Evolutionary conservation across 2,888 invertebrate species (phyloP), one percentile per base, ranked within the genome.

Genomic region (Cryptus viduatorius): DNA sequence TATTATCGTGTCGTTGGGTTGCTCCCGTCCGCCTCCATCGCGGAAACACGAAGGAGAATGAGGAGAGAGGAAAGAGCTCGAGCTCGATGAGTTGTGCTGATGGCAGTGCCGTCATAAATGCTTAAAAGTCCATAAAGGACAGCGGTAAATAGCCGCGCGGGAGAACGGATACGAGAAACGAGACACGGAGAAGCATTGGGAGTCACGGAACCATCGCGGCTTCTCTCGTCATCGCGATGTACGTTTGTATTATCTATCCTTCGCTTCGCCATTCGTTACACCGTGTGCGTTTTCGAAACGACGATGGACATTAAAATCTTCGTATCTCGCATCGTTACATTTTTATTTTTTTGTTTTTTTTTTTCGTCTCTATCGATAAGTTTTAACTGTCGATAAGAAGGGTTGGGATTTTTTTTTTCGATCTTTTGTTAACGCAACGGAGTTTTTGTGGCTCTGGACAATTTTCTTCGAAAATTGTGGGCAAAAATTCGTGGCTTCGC

Each of bases 111-210:
- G 67, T 82, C 84, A 82, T 82, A 84, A 87, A 86, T 84, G 84
- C 77, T 82, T 42, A 68, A 81, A 84, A 82, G 84, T 84, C 85
- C 78, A 84, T 88, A 87, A 87, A 87, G 87, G 85, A 79, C 80
- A 75, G 75, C 72, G 86, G 71, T 81, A 87, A 85, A 88, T 85
- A 86, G 78, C 73, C 78, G 53, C 29, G 31, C 64, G 44, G 67
- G 69, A 59, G 29, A 68, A 73, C 69, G 73, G 61, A 76, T 71
- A 76, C 64, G 78, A 79, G 83, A 68, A 73, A 75, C 64, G 83
- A 79, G 59, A 75, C 83, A 69, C 56, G 16, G 65, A 69, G 24
- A 59, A 56, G 31, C 44, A 61, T 46, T 29, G 48, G 37, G 0
- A 73, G 68, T 50, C 65, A 75, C 59, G 31, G 44, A 67, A 76